phyloP scores from a whole-genome alignment of 1,140 invertebrate species.

The Myzus persicae region DNA sequence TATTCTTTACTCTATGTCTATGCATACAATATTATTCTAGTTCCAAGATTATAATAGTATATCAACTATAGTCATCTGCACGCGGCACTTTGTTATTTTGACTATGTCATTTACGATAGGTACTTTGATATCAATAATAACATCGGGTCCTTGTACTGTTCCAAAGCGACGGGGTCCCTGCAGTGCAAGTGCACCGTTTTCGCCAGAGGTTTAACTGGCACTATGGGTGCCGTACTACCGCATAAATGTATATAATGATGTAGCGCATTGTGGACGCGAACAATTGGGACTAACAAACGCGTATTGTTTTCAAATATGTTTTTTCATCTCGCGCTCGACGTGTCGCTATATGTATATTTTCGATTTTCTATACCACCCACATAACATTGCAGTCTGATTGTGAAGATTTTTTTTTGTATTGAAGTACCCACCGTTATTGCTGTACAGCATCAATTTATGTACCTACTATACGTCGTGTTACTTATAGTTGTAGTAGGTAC shows the following conservation, averaged over 20 bases:
- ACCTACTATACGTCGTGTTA: background rate
- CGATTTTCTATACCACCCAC: background rate
- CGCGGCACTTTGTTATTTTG: background rate
- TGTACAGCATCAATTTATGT: background rate
- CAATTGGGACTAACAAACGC: background rate
- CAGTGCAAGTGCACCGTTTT: background rate
- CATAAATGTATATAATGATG: background rate
- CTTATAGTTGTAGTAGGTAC: no score
- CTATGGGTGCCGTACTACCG: background rate
- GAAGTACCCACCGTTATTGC: background rate
- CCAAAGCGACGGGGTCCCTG: background rate
- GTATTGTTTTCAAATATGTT: background rate
- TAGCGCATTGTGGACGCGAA: background rate
- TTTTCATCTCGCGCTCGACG: background rate
- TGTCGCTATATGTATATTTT: background rate
- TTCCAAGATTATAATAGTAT: background rate
- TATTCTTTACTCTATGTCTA: no score
- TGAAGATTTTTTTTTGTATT: no score
- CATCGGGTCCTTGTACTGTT: background rate
- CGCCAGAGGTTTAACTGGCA: background rate
- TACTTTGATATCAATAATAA: background rate
- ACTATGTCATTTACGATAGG: background rate
- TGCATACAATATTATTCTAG: background rate
- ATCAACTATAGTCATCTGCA: background rate
- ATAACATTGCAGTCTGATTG: background rate